Percentiles rank a stretch among this genome's conserved stretches.
phyloP scores from a whole-genome alignment of 2,888 invertebrate genomes.

The Erebia epiphron region DNA sequence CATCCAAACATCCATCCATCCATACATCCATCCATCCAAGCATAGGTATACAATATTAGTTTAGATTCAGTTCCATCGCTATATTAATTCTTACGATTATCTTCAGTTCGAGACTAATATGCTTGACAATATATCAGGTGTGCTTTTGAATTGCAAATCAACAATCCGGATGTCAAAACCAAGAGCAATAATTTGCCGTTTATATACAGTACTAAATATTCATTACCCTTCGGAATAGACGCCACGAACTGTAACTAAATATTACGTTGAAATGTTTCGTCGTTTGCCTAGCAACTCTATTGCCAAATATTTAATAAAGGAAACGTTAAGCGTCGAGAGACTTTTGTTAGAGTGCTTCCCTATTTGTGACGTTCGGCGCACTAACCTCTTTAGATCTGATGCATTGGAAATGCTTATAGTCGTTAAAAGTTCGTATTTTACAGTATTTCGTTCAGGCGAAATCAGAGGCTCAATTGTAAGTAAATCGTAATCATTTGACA shows the following conservation, averaged over 20 bases:
- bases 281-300: conserved; percentile 30
- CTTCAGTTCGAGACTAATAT: conserved; percentile 33
- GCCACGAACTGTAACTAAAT: conserved; percentile 34
- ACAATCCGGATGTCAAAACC: conserved; percentile 45
- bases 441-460: too few relatives aligned
- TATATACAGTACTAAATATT: conserved; percentile 45
- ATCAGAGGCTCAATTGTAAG: too few relatives aligned
- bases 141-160: conserved; percentile 45
- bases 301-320: conserved; percentile 30
- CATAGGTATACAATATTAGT: too few relatives aligned
- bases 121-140: conserved; percentile 40
- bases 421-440: neutral
- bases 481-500: too few relatives aligned
- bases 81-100: conserved; percentile 19
- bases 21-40: too few relatives aligned
- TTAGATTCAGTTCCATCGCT: conserved; percentile 8
- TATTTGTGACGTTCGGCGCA: neutral
- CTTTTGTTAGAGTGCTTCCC: conserved; percentile 3
- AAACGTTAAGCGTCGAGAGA: conserved; percentile 3
- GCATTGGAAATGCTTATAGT: neutral
- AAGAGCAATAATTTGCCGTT: conserved; percentile 45
- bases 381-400: neutral
- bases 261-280: conserved; percentile 28
- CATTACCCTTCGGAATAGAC: conserved; percentile 41
- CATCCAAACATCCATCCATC: too few relatives aligned